Percentiles rank a stretch among this genome's conserved stretches.
These are phyloP conservation scores for Oxystoma pomonae DNA, from an alignment of 2,888 invertebrate species.

Conservation along the genomic window DNA sequence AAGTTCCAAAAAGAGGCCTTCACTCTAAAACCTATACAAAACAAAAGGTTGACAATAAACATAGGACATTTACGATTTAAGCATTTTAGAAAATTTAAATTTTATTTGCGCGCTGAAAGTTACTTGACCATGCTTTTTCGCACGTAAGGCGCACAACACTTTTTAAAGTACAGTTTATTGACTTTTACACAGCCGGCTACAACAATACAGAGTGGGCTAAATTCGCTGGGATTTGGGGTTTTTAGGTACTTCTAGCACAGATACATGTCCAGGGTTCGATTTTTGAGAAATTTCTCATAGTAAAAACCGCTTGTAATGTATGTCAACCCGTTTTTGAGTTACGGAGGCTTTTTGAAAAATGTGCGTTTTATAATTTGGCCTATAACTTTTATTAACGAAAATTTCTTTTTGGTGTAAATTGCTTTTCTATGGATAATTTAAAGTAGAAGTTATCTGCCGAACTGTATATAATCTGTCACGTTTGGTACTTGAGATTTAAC, in stretches of 20 bases:
- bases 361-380: not conserved
- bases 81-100: no score
- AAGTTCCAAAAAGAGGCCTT: no score
- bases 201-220: not conserved
- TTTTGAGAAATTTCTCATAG: not conserved
- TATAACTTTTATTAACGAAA: not conserved
- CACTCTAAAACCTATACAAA: no score
- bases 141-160: no score
- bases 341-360: not conserved
- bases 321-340: not conserved
- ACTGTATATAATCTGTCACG: not conserved
- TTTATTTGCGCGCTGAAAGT: no score
- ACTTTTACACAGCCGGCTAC: not conserved
- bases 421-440: not conserved
- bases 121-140: no score
- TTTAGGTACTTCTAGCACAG: not conserved
- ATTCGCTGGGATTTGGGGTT: not conserved
- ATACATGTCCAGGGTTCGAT: not conserved
- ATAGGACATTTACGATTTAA: no score
- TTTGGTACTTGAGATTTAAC: no score
- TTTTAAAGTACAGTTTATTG: no score
- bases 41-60: no score
- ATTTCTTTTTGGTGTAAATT: not conserved
- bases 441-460: not conserved
- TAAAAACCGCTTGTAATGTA: no score